phyloP scores from a whole-genome alignment of 92 coral and sea anemone genomes.

The Epizoanthus stellaris region DNA sequence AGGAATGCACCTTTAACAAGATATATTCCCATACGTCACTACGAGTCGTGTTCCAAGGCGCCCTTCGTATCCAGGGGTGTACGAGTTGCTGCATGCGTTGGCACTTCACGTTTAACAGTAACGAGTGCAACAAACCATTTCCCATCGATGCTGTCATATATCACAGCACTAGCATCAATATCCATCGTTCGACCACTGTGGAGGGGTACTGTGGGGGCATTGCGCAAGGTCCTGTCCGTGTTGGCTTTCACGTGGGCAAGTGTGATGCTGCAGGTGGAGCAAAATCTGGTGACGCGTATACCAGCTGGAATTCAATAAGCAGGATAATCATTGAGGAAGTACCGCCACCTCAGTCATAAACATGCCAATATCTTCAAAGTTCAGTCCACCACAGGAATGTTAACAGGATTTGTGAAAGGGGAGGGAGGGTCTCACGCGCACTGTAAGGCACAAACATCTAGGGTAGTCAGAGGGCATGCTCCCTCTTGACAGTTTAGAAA shows the following conservation, averaged over 20 bases:
- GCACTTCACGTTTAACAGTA: conserved; percentile 64
- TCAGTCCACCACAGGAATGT: no score
- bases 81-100: conserved; percentile 59
- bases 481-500: no score
- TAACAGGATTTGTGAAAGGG: no score
- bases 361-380: no score
- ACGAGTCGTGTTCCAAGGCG: conserved; percentile 59
- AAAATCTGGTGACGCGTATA: conserved; percentile 41
- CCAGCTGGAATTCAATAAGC: conserved; percentile 70
- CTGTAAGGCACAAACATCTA: no score
- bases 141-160: conserved; percentile 59
- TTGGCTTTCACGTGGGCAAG: conserved; percentile 58
- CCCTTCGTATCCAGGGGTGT: conserved; percentile 53
- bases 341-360: conserved; percentile 53
- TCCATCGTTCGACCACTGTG: conserved; percentile 60
- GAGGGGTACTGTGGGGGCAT: conserved; percentile 74
- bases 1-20: conserved; percentile 64
- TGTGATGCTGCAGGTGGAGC: conserved; percentile 5
- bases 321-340: conserved; percentile 75
- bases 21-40: conserved; percentile 41
- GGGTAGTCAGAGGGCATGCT: no score
- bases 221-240: conserved; percentile 52
- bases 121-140: conserved; percentile 58
- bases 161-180: conserved; percentile 39
- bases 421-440: no score